Percentiles rank a stretch among this genome's conserved stretches.
phyloP scores from a whole-genome alignment of 1,140 invertebrate species.

The Uloborus diversus region DNA sequence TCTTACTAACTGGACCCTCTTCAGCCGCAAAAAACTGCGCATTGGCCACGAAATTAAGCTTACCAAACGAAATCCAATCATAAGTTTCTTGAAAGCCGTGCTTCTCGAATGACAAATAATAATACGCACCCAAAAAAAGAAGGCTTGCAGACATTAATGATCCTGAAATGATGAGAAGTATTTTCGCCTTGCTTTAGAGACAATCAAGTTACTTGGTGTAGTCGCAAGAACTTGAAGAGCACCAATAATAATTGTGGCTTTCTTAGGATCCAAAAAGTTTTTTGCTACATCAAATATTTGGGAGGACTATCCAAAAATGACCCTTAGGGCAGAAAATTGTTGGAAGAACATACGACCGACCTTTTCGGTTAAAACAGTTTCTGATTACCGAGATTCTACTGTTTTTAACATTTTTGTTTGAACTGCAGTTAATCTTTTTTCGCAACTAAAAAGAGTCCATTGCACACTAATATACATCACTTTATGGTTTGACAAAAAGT shows the following conservation, averaged over 20 bases:
- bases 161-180: constrained; percentile 80
- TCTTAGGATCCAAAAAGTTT: constrained; percentile 70
- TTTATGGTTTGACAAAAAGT: neutral
- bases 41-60: constrained; percentile 70
- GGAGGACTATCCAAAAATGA: constrained; percentile 90
- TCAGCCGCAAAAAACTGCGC: constrained; percentile 79
- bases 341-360: constrained; percentile 92
- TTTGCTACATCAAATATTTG: constrained; percentile 79
- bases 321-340: constrained; percentile 91
- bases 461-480: no score
- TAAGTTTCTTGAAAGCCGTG: constrained; percentile 61
- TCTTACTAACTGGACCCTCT: constrained; percentile 80
- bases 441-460: no score
- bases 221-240: constrained; percentile 88
- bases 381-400: no score
- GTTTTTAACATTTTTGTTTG: no score
- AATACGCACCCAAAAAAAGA: constrained; percentile 75
- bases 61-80: constrained; percentile 69
- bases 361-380: no score
- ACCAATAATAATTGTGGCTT: constrained; percentile 84
- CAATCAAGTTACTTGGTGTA: constrained; percentile 81
- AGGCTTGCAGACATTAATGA: constrained; percentile 69
- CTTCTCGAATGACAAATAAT: constrained; percentile 17
- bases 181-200: constrained; percentile 86
- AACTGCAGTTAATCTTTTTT: no score